Base-by-base conservation (phyloP, 2,888 invertebrate genomes). In the Cerastoderma edule region DNA sequence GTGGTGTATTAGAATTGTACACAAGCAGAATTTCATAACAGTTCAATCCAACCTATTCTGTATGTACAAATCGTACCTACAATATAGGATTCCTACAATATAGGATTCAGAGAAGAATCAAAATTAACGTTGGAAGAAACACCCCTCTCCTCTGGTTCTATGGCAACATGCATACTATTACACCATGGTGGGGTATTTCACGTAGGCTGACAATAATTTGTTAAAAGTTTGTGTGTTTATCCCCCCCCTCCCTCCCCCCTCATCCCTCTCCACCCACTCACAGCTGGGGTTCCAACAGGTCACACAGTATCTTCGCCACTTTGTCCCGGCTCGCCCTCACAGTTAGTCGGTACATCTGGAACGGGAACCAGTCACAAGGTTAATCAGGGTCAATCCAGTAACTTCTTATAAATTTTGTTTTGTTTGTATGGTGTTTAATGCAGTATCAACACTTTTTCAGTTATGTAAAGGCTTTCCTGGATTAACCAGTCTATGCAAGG, bases 331-430 rank as follows among this genome's bases (percentile, higher is more conserved):
- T 99, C 87, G 98, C 97, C 92, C 99, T 95, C 84, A 99, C 96
- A 76, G 99, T 99, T 92, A 99, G 95, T 92, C 99, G 97, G 94
- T 96, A 99, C 99, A 99, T 99, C 98, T 99, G 95, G 1, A 94
- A 89, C 75, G 70, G 54, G 16, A 32, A 54, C 39, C 35, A 35
- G 46, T 50, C 54, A 27, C 10, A 46, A 22, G 6, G 19, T 65
- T 24, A 10, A 8, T 19, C 30, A 53, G 19, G 30, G 13, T 6
- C 28, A 56, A 44, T 13, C 28, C 16, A 53, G n/a, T 16, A 48
- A 65, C 27, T 28, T 19, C 19, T 53, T 22, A n/a, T n/a, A n/a
- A n/a, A n/a, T n/a, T n/a, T n/a, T n/a, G n/a, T n/a, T n/a, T n/a
- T n/a, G n/a, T n/a, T n/a, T n/a, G n/a, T n/a, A n/a, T n/a, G n/a